These are phyloP conservation scores for Pao palembangensis DNA, from an alignment of 2,113 vertebrate genomes.

Conservation along the genomic window DNA sequence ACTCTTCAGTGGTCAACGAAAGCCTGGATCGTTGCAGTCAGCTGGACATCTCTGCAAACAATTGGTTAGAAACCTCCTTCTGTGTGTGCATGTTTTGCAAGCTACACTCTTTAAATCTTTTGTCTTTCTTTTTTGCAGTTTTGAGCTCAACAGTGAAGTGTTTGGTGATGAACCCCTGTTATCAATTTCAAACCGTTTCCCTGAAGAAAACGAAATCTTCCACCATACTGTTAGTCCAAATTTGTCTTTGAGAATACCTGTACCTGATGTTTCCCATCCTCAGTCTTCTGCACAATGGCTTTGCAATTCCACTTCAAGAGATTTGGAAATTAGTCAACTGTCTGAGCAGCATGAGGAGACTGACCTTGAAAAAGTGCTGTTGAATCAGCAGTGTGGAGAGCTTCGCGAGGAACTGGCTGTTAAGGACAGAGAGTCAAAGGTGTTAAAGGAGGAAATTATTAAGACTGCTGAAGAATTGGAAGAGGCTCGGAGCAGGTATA, in stretches of 20 bases:
- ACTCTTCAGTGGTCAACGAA: constrained; percentile 51
- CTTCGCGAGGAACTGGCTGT: constrained; percentile 70
- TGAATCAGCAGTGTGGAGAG: constrained; percentile 68
- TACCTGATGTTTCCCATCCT: neutral
- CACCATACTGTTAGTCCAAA: constrained; percentile 5
- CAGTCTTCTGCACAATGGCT: constrained; percentile 32
- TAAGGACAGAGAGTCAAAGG: constrained; percentile 65
- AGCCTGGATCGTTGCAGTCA: constrained; percentile 51
- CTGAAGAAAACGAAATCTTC: constrained; percentile 14
- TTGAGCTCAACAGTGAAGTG: constrained; percentile 67
- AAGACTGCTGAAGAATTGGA: constrained; percentile 62
- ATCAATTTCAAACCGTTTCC: constrained; percentile 48
- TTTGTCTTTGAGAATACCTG: neutral
- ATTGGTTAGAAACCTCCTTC: constrained; percentile 34
- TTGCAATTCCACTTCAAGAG: constrained; percentile 15
- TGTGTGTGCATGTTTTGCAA: neutral
- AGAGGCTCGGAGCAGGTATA: constrained; percentile 69
- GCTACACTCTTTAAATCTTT: neutral
- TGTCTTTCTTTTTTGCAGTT: constrained; percentile 40
- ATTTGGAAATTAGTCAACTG: constrained; percentile 35
- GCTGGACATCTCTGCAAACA: constrained; percentile 65
- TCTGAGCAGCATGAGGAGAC: constrained; percentile 38
- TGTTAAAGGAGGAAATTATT: constrained; percentile 63
- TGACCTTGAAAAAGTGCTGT: constrained; percentile 54
- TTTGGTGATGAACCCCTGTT: constrained; percentile 61